phyloP scores from a whole-genome alignment of 2,113 vertebrate species.

The Myotis lucifugus region DNA sequence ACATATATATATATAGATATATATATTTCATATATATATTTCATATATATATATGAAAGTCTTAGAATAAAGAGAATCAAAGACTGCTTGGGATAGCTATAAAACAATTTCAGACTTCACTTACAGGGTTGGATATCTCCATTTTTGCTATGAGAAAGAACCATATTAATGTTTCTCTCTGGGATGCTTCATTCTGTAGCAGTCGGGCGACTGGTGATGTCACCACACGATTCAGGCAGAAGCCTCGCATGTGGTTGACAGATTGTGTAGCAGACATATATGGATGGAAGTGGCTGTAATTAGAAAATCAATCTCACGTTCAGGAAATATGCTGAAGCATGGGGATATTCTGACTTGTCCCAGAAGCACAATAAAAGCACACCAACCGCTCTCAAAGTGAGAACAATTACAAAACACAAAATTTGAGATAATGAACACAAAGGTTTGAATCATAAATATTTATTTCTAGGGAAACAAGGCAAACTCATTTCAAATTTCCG shows the following conservation, averaged over 20 bases:
- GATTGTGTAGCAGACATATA: not conserved
- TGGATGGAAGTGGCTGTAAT: not conserved
- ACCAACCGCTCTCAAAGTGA: constrained; percentile 11
- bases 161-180: not conserved
- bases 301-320: constrained; percentile 24
- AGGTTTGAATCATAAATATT: constrained; percentile 48
- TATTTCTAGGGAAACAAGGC: constrained; percentile 51
- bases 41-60: not conserved
- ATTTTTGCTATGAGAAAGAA: not conserved
- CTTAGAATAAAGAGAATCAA: not conserved
- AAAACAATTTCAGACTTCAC: not conserved
- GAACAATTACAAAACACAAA: constrained; percentile 14
- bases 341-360: not conserved
- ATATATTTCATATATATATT: no score
- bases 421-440: not conserved
- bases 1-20: no score
- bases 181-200: not conserved
- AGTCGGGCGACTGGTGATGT: not conserved
- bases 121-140: not conserved
- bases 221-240: not conserved
- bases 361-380: constrained; percentile 21
- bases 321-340: not conserved
- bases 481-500: constrained; percentile 1
- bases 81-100: not conserved
- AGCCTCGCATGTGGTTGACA: not conserved